Evolutionary conservation across 2,888 invertebrate species (phyloP).

Genomic region (Calliopum simillimum): DNA sequence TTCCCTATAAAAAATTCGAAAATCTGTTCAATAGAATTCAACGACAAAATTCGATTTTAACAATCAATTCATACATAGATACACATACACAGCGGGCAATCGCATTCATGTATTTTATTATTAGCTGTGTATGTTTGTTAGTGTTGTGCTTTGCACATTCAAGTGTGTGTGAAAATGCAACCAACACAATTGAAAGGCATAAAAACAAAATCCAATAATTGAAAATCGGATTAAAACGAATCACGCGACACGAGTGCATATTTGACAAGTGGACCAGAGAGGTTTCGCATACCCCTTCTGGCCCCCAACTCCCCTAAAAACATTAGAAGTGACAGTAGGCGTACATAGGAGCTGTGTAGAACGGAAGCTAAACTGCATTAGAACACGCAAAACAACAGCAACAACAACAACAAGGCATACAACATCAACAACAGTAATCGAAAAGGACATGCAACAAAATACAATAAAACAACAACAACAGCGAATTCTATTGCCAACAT

Average conservation of each 20-base stretch:
- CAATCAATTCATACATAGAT: no score
- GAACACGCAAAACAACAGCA: constrained; percentile 42
- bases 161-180: constrained; percentile 22
- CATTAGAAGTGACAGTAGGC: background rate
- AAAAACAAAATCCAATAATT: constrained; percentile 61
- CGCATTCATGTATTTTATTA: no score
- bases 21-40: no score
- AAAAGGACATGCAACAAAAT: constrained; percentile 32
- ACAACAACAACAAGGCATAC: constrained; percentile 32
- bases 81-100: no score
- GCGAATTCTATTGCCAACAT: constrained; percentile 46
- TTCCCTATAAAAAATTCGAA: no score
- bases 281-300: background rate
- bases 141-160: background rate
- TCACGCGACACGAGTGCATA: constrained; percentile 44
- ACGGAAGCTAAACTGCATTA: constrained; percentile 46
- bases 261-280: constrained; percentile 28
- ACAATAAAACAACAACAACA: constrained; percentile 26
- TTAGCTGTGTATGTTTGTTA: background rate
- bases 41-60: no score
- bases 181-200: constrained; percentile 41
- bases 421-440: constrained; percentile 25
- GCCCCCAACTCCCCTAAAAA: no score
- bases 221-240: constrained; percentile 58
- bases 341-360: background rate